Base-by-base conservation (phyloP, 2,113 vertebrate species). In the Pyxicephalus adspersus region DNA sequence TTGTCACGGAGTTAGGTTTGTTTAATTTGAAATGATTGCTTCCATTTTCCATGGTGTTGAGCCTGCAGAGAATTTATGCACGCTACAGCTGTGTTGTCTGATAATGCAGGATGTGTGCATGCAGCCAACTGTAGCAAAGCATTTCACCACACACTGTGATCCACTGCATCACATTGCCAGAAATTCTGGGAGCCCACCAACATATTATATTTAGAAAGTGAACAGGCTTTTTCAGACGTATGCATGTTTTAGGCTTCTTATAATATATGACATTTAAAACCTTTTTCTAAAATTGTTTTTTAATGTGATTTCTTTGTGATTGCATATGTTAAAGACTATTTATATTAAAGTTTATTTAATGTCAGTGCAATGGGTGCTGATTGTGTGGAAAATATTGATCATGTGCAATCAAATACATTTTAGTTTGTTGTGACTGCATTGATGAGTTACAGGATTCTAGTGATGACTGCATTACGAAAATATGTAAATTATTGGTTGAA, bases 61-160 rank as follows among this genome's bases (percentile, higher is more conserved):
- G 81, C 90, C 89, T 31, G 89, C 90, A 91, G 89, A 93, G 90
- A 87, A 88, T 83, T 92, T 91, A 89, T 92, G 92, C 91, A 90
- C 89, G 91, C 89, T 89, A 90, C 90, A 93, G 91, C 91, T 92
- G 90, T 88, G 91, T 89, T 90, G 77, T 55, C 86, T 91, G 92
- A 90, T 91, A 90, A 92, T 91, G 90, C 91, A 92, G 91, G 91
- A 92, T 92, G 90, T 92, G 91, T 92, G 87, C 89, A 87, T 89
- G 89, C 87, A 87, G 91, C 91, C 89, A 88, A 34, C 87, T 87
- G 88, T 89, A 88, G 89, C 87, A 86, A 89, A 89, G 90, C 90
- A 86, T 84, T 91, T 88, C 89, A 89, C 91, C 91, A 91, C 91
- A 93, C 92, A 87, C 88, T 89, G 85, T 85, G 85, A 87, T 84